Evolutionary conservation across 1,140 invertebrate species (phyloP).

Genomic region (Zaprionus capensis): DNA sequence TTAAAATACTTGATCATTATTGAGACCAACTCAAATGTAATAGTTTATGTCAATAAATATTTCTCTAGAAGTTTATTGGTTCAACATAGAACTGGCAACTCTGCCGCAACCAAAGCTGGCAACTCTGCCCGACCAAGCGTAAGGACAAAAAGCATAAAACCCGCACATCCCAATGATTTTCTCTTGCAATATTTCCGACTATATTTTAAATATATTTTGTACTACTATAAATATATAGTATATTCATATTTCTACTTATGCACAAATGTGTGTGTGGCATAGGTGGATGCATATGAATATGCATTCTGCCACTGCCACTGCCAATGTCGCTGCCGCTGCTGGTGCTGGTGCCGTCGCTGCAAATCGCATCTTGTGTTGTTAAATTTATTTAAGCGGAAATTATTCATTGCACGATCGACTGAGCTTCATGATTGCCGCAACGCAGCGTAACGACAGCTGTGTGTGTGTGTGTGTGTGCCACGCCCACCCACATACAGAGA

Average conservation of each 20-base stretch:
- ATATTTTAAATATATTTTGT: conserved; percentile 4
- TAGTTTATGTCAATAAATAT: too few species aligned
- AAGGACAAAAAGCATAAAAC: neutral
- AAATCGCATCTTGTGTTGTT: conserved; percentile 79
- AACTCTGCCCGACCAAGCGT: neutral
- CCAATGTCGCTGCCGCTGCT: neutral
- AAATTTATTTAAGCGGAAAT: conserved; percentile 84
- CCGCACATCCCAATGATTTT: neutral
- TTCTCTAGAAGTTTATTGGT: neutral
- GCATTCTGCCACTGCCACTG: conserved; percentile 4
- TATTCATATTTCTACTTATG: conserved; percentile 11
- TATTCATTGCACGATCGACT: conserved; percentile 83
- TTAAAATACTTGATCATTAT: too few species aligned
- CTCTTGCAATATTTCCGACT: neutral
- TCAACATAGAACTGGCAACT: neutral
- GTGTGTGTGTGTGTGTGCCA: neutral
- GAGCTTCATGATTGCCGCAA: conserved; percentile 71
- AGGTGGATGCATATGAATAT: conserved; percentile 4
- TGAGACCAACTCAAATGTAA: too few species aligned
- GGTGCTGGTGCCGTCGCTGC: conserved; percentile 47
- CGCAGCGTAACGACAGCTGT: neutral
- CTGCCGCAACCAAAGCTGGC: neutral
- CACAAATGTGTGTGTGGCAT: neutral
- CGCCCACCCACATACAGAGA: neutral
- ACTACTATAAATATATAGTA: conserved; percentile 1